Base-by-base conservation (phyloP, 1,140 invertebrate genomes). In the Penaeus indicus region DNA sequence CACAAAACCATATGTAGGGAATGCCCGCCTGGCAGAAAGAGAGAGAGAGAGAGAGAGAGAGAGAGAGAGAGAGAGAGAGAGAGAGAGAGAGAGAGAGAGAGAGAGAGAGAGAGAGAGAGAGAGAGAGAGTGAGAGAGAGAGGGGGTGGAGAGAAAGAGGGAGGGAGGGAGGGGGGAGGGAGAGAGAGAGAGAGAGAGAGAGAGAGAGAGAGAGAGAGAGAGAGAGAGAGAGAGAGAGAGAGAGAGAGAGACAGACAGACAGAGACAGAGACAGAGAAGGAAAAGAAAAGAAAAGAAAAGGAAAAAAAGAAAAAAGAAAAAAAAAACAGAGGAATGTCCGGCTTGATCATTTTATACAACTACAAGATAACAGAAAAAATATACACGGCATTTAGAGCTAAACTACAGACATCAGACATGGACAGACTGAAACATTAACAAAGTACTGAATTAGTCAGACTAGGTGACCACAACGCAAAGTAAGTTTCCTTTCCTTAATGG, bases 161-260 rank as follows among this genome's bases (percentile, higher is more conserved):
- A 61, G 79, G 22, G 42, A 54, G 42, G 25, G 42, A 61, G 79
- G 16, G 32, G 7, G 32, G 72, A 75, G n/a, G 27, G 72, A 75
- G n/a, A 82, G 3, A 61, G 19, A 60, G 60, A 42, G 60, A 25
- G 27, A 22, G 60, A 19, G 42, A 38, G 81, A 62, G 22, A 10
- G 60, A 83, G 13, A 60, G 81, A 54, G 81, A 54, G 61, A 60
- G 47, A 47, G 11, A 80, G 78, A 47, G 32, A 80, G 32, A 60
- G 38, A 47, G 78, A 80, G 21, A 60, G 75, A 78, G 75, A 78
- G 75, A 78, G 75, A 78, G 75, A 78, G 75, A 78, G 75, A 78
- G 75, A 78, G 75, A 78, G 75, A 78, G 75, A 25, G 75, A 32
- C 2, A 78, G 75, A 38, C 7, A 38, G 32, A 38, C 10, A 75